Percentiles rank a stretch among this genome's conserved stretches.
These are phyloP conservation scores for Heterodera filipjevi DNA, from an alignment of 2,888 invertebrate genomes.

Conservation along the genomic window DNA sequence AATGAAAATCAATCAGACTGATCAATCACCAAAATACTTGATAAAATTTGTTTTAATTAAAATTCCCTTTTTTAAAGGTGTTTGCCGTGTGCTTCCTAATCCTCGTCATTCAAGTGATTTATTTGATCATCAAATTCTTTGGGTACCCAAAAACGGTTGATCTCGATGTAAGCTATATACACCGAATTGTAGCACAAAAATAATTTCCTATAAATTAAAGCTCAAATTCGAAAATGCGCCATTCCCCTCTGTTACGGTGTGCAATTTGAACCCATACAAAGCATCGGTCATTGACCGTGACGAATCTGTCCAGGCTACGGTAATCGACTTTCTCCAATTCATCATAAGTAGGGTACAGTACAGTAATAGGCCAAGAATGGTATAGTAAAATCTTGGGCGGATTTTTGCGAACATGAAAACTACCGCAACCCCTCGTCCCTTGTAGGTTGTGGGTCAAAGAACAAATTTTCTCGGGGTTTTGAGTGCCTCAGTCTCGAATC, in stretches of 20 bases:
- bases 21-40: background rate
- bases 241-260: conserved; percentile 63
- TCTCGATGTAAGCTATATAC: conserved; percentile 62
- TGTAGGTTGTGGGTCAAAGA: too few relatives aligned
- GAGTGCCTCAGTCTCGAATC: too few relatives aligned
- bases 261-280: conserved; percentile 65
- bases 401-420: too few relatives aligned
- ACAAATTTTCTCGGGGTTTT: too few relatives aligned
- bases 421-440: too few relatives aligned
- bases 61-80: background rate
- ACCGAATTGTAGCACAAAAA: too few relatives aligned
- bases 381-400: too few relatives aligned
- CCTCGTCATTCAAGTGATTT: conserved; percentile 51
- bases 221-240: conserved; percentile 65
- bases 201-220: conserved; percentile 46
- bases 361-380: background rate
- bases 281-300: conserved; percentile 57
- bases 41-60: background rate
- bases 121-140: conserved; percentile 54
- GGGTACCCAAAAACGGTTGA: conserved; percentile 63
- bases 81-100: conserved; percentile 31
- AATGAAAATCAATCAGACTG: background rate
- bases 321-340: conserved; percentile 29
- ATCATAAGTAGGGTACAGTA: too few relatives aligned
- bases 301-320: conserved; percentile 58